phyloP scores from a whole-genome alignment of 92 coral and sea anemone species.

The Zoanthus sansibaricus region DNA sequence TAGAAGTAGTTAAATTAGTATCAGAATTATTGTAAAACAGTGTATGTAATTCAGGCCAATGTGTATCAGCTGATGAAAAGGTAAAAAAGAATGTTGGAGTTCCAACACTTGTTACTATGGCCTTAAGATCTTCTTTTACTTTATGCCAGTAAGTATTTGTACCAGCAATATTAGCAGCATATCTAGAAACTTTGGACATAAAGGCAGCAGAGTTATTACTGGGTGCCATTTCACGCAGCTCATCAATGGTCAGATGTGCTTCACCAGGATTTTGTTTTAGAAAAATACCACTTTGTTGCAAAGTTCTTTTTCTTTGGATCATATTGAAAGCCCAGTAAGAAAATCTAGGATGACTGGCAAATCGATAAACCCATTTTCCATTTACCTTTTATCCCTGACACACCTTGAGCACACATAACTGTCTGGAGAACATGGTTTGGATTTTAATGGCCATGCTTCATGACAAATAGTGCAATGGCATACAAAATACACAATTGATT shows the following conservation, averaged over 20 bases:
- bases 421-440: constrained; percentile 49
- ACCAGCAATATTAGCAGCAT: background rate
- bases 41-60: too few relatives aligned
- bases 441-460: constrained; percentile 46
- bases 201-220: constrained; percentile 4
- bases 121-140: too few relatives aligned
- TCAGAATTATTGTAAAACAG: too few relatives aligned
- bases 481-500: constrained; percentile 1
- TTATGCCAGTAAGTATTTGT: too few relatives aligned
- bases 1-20: too few relatives aligned
- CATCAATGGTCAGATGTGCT: constrained; percentile 12
- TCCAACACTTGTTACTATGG: too few relatives aligned
- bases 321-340: constrained; percentile 45
- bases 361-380: constrained; percentile 10
- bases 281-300: constrained; percentile 9
- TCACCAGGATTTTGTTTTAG: constrained; percentile 7
- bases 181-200: background rate
- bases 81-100: too few relatives aligned
- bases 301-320: constrained; percentile 3
- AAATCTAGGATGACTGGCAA: constrained; percentile 8
- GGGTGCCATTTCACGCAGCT: constrained; percentile 10
- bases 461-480: constrained; percentile 1
- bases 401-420: constrained; percentile 52
- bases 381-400: constrained; percentile 41
- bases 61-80: too few relatives aligned